Evolutionary conservation across 1,140 invertebrate species (phyloP).

Genomic region (Neomicropteryx cornuta): DNA sequence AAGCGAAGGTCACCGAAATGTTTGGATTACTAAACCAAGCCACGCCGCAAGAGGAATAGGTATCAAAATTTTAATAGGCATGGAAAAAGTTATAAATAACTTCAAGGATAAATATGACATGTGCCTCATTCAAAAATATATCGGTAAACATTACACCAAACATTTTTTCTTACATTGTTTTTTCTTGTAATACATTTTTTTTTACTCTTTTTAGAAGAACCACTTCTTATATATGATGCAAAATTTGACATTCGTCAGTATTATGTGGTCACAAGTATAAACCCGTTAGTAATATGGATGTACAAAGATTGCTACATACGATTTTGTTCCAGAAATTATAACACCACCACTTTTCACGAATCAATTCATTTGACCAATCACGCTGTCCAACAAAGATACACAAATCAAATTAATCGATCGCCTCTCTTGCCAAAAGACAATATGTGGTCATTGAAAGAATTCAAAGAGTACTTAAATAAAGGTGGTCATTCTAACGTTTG

Average conservation of each 20-base stretch:
- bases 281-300: slow-evolving; percentile 75
- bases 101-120: no score
- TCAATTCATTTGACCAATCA: slow-evolving; percentile 89
- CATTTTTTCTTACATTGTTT: no score
- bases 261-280: slow-evolving; percentile 76
- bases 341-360: slow-evolving; percentile 71
- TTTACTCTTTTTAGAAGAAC: slow-evolving; percentile 49
- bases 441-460: slow-evolving; percentile 77
- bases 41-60: no score
- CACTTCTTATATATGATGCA: slow-evolving; percentile 73
- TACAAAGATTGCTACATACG: slow-evolving; percentile 81
- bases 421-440: slow-evolving; percentile 63
- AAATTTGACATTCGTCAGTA: slow-evolving; percentile 90
- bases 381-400: slow-evolving; percentile 78
- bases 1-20: no score
- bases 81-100: no score
- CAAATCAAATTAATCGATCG: slow-evolving; percentile 47
- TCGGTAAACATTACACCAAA: background rate
- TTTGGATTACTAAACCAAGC: no score
- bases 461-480: slow-evolving; percentile 54
- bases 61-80: no score
- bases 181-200: slow-evolving; percentile 1
- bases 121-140: no score
- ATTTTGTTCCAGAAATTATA: slow-evolving; percentile 83
- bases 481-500: slow-evolving; percentile 38